Conservation (phyloP, 2,797 vertebrate genomes). For the Morus bassanus region DNA sequence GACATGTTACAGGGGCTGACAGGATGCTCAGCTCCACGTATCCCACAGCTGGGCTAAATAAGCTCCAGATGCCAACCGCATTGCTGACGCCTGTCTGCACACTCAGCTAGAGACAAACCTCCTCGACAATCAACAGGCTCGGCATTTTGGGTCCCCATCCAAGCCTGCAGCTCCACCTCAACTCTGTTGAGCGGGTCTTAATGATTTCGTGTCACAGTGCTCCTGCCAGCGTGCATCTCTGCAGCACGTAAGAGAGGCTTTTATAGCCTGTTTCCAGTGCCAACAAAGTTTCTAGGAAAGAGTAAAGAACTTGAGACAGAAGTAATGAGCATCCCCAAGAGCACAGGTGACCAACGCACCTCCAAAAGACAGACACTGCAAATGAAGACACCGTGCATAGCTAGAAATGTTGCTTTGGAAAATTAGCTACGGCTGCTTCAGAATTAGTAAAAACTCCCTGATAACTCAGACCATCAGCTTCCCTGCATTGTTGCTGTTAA, state of each 20-base stretch:
- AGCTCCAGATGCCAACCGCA: neutral
- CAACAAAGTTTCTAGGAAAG: neutral
- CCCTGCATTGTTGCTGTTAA: neutral
- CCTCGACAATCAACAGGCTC: neutral
- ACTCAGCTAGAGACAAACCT: neutral
- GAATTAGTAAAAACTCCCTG: neutral
- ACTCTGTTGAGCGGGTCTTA: neutral
- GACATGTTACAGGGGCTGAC: neutral
- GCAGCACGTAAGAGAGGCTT: neutral
- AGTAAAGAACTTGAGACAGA: neutral
- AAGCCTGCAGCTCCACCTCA: neutral
- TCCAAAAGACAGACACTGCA: neutral
- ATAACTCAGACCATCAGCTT: neutral
- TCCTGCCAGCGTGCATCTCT: neutral
- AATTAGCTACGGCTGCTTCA: neutral
- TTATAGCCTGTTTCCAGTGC: neutral
- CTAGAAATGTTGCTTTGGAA: neutral
- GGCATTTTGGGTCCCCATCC: neutral
- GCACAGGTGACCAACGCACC: fast-evolving
- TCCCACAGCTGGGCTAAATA: neutral
- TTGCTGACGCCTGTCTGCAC: fast-evolving
- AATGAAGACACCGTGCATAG: neutral
- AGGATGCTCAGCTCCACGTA: neutral
- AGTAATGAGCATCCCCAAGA: neutral
- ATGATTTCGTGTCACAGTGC: fast-evolving